Percentiles rank a stretch among this genome's conserved stretches.
Conservation (phyloP, 2,113 vertebrate genomes). For the Steatornis caripensis region DNA sequence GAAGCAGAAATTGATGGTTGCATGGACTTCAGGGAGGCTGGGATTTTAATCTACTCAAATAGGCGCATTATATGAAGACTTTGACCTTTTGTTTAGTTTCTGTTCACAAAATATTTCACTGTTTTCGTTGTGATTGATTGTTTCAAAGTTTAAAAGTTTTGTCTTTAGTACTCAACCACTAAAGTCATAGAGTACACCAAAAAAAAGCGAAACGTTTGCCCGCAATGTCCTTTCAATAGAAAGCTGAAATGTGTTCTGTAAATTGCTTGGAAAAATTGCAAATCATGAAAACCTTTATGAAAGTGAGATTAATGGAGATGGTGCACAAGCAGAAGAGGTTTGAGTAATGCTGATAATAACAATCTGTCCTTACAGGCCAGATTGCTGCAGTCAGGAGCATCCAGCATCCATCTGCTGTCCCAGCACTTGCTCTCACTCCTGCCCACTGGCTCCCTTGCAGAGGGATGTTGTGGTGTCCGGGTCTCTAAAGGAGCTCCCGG, state of each 20-base stretch:
- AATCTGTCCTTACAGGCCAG: not conserved
- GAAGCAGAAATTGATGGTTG: not conserved
- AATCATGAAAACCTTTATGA: not conserved
- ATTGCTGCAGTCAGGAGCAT: not conserved
- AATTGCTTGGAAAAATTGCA: not conserved
- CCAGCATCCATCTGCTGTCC: not conserved
- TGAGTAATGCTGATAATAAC: not conserved
- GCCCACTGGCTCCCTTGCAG: not conserved
- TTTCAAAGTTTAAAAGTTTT: not conserved
- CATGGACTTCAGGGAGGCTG: not conserved
- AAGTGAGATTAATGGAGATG: not conserved
- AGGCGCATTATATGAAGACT: not conserved
- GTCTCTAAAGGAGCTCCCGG: not conserved
- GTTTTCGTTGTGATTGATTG: not conserved
- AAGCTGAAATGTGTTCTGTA: not conserved
- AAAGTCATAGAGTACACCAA: not conserved
- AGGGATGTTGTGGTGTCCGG: not conserved
- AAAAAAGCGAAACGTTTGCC: accelerated
- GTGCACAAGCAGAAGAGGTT: not conserved
- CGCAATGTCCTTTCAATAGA: not conserved
- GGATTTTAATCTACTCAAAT: not conserved
- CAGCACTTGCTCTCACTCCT: not conserved
- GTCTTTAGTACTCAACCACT: not conserved
- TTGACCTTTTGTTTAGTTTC: not conserved
- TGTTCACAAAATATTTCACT: not conserved